Percentiles rank a stretch among this genome's conserved stretches.
These are phyloP conservation scores for Eilema caniola DNA, from an alignment of 2,888 invertebrate genomes.

Conservation along the genomic window DNA sequence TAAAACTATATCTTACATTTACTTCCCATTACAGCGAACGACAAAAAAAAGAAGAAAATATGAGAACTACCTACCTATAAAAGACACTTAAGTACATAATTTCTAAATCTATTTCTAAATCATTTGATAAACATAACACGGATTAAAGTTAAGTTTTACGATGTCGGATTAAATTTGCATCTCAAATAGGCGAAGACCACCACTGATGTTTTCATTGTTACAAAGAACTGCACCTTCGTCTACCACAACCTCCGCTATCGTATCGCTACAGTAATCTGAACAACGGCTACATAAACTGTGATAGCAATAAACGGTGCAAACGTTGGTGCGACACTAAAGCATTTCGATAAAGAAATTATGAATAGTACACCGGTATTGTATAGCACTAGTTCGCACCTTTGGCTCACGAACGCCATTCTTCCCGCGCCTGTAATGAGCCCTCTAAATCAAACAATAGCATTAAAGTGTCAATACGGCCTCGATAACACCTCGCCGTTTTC, in stretches of 20 bases:
- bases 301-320: slow-evolving; percentile 48
- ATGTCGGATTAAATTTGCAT: background rate
- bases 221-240: slow-evolving; percentile 19
- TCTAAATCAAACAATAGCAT: slow-evolving; percentile 87
- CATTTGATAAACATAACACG: background rate
- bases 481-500: slow-evolving; percentile 85
- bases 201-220: background rate
- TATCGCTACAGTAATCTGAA: slow-evolving; percentile 34
- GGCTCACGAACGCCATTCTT: slow-evolving; percentile 77
- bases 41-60: background rate
- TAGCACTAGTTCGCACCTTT: slow-evolving; percentile 66
- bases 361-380: slow-evolving; percentile 57
- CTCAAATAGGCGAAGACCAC: background rate
- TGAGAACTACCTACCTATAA: background rate
- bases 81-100: background rate
- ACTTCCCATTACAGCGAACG: background rate
- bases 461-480: slow-evolving; percentile 85
- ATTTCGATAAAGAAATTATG: slow-evolving; percentile 67
- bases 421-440: slow-evolving; percentile 81
- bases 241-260: slow-evolving; percentile 36
- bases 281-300: slow-evolving; percentile 47
- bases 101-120: too few species aligned
- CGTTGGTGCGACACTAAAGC: slow-evolving; percentile 47
- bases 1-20: background rate
- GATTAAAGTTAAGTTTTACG: background rate